Conservation (phyloP, 2,888 invertebrate species). For the Lasioglossum lativentre region DNA sequence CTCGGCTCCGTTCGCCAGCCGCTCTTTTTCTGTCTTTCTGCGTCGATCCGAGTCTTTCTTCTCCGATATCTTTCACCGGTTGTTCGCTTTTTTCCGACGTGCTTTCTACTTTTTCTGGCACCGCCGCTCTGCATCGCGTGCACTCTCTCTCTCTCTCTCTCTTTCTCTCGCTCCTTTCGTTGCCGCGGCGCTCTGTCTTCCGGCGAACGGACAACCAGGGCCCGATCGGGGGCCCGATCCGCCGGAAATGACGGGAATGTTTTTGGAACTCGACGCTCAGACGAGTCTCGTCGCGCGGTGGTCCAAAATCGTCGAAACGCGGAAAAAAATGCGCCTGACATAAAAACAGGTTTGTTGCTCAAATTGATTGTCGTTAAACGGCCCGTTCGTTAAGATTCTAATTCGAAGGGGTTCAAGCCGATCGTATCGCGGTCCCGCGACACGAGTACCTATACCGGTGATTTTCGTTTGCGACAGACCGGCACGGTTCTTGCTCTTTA, state of each 20-base stretch:
- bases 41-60: slow-evolving; percentile 59
- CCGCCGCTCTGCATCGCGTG: not conserved
- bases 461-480: not conserved
- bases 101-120: slow-evolving; percentile 37
- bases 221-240: slow-evolving; percentile 2
- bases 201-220: not conserved
- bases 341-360: not conserved
- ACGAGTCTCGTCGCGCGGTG: not conserved
- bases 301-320: not conserved
- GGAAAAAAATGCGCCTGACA: not conserved
- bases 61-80: slow-evolving; percentile 54
- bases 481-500: not conserved
- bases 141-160: not conserved
- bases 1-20: slow-evolving; percentile 54
- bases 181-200: slow-evolving; percentile 17
- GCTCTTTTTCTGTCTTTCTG: slow-evolving; percentile 58
- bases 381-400: no score
- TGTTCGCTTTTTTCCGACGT: slow-evolving; percentile 40
- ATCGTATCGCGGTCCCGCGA: no score
- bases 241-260: not conserved
- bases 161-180: slow-evolving; percentile 35
- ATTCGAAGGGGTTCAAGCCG: no score
- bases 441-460: no score
- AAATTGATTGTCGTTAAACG: not conserved
- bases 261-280: not conserved